These are phyloP conservation scores for Psilopsiagon aurifrons DNA, from an alignment of 2,113 vertebrate species.

Conservation along the genomic window DNA sequence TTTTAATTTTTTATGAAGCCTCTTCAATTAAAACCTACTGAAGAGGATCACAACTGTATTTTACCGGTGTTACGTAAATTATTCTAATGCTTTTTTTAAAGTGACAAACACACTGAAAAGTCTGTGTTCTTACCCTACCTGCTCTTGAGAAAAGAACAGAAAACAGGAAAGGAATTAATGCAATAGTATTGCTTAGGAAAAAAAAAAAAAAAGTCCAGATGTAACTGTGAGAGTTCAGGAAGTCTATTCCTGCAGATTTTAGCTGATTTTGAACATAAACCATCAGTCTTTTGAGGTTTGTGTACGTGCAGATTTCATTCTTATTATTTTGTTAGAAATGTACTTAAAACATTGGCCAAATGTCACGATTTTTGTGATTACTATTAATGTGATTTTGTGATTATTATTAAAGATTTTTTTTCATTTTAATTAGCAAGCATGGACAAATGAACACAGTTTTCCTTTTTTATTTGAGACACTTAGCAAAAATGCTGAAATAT, in stretches of 20 bases:
- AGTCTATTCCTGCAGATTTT: not conserved
- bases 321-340: not conserved
- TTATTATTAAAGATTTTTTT: not conserved
- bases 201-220: too few species aligned
- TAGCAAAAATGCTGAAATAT: constrained; percentile 84
- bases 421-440: not conserved
- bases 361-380: not conserved
- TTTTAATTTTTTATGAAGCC: not conserved
- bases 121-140: not conserved
- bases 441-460: constrained; percentile 49
- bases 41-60: not conserved
- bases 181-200: not conserved
- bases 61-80: not conserved
- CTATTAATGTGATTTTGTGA: not conserved
- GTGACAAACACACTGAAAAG: not conserved
- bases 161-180: not conserved
- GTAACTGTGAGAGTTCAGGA: not conserved
- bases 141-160: not conserved
- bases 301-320: not conserved
- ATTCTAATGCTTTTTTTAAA: not conserved
- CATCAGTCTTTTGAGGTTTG: not conserved
- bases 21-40: not conserved
- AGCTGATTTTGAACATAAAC: not conserved
- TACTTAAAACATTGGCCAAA: not conserved
- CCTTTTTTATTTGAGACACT: constrained; percentile 83